Conservation (phyloP, 35 echinoderm and acorn worm species). For the Hemicentrotus pulcherrimus region DNA sequence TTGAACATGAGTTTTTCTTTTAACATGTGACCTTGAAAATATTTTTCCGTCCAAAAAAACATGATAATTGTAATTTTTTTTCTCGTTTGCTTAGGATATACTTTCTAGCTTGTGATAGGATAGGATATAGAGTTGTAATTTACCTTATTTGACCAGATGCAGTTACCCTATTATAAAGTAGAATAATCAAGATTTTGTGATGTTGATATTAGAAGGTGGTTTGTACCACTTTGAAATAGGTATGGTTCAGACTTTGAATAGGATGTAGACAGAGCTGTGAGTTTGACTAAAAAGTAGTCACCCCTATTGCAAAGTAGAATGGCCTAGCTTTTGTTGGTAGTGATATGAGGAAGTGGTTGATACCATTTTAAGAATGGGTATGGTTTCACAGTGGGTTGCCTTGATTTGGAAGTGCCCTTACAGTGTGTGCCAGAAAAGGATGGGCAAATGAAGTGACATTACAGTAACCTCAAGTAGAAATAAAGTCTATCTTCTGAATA, state of each 20-base stretch:
- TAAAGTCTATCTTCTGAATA: no score
- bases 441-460: neutral
- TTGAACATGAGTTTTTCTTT: neutral
- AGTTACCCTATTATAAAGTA: no score
- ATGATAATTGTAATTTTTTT: neutral
- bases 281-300: neutral
- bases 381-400: neutral
- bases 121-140: neutral
- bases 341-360: neutral
- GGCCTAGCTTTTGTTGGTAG: neutral
- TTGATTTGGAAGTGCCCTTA: neutral
- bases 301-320: neutral
- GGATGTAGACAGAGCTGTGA: no score
- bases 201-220: no score
- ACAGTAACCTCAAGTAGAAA: neutral
- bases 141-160: no score
- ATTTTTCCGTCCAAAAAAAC: neutral
- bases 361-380: neutral
- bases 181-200: no score
- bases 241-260: no score
- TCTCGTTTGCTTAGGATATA: neutral
- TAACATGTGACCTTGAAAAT: neutral
- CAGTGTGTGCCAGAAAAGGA: neutral
- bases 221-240: no score
- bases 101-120: neutral